Percentiles rank a stretch among this genome's conserved stretches.
Evolutionary conservation across 1,140 invertebrate genomes (phyloP).

Genomic region (Oppia nitens): DNA sequence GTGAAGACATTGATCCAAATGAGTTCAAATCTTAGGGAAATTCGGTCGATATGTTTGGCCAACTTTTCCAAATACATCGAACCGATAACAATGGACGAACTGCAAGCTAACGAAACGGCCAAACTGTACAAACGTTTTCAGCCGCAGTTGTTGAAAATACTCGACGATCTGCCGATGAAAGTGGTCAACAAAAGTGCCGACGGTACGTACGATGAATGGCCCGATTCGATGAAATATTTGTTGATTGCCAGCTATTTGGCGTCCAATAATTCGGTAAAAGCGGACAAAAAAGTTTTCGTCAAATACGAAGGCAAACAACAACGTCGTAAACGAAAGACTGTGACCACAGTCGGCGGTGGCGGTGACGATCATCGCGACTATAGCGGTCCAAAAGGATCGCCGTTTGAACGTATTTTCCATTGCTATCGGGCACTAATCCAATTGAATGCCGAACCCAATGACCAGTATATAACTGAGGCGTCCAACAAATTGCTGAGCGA

Average conservation of each 20-base stretch:
- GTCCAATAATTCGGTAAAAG: slow-evolving; percentile 69
- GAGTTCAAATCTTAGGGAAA: neutral
- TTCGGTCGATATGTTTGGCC: neutral
- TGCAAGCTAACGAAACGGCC: neutral
- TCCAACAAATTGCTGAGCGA: neutral
- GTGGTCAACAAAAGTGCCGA: neutral
- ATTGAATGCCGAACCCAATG: neutral
- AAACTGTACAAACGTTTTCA: slow-evolving; percentile 8
- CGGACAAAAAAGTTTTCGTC: slow-evolving; percentile 47
- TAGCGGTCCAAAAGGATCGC: neutral
- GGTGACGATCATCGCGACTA: neutral
- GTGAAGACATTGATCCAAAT: neutral
- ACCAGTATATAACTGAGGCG: neutral
- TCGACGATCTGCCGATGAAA: neutral
- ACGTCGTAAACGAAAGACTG: neutral
- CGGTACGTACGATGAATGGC: slow-evolving; percentile 30
- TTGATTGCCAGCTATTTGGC: slow-evolving; percentile 73
- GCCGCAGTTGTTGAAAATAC: neutral
- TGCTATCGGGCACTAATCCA: slow-evolving; percentile 9
- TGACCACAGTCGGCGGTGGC: neutral
- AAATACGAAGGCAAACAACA: slow-evolving; percentile 18
- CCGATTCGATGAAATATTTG: slow-evolving; percentile 70
- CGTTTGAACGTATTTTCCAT: slow-evolving; percentile 8
- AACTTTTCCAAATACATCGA: slow-evolving; percentile 6
- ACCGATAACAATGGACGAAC: neutral